A percentile compares a stretch with the other conserved stretches of the same genome.
Conservation (phyloP, 2,113 vertebrate genomes). For the Gobio gobio region DNA sequence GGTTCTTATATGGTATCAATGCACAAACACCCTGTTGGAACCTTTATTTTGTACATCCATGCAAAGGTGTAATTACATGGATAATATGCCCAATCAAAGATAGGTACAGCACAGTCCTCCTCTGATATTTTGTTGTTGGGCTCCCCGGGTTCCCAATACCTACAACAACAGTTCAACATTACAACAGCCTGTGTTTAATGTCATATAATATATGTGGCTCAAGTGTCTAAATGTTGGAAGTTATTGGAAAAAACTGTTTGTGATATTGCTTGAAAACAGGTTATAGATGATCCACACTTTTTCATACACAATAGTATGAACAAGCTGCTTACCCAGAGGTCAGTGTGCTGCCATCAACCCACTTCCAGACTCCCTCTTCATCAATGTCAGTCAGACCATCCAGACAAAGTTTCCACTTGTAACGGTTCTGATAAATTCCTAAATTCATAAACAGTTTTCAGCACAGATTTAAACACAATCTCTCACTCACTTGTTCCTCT, state of each 20-base stretch:
- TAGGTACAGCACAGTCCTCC: not conserved
- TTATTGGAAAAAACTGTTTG: no score
- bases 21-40: no score
- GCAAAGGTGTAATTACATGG: not conserved
- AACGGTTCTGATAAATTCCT: not conserved
- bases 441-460: no score
- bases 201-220: no score
- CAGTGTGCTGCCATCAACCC: not conserved
- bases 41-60: not conserved
- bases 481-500: constrained; percentile 7
- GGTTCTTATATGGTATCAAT: no score
- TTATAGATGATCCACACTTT: no score
- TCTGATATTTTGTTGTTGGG: not conserved
- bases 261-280: no score
- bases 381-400: constrained; percentile 1
- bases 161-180: not conserved
- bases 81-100: not conserved
- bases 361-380: not conserved
- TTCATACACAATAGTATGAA: no score
- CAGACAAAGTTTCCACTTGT: not conserved
- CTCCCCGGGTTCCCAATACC: not conserved
- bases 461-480: not conserved
- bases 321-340: not conserved
- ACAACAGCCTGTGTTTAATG: no score
- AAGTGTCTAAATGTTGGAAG: no score